Base-by-base conservation (phyloP, 2,113 vertebrate genomes). In the Ifrita kowaldi region DNA sequence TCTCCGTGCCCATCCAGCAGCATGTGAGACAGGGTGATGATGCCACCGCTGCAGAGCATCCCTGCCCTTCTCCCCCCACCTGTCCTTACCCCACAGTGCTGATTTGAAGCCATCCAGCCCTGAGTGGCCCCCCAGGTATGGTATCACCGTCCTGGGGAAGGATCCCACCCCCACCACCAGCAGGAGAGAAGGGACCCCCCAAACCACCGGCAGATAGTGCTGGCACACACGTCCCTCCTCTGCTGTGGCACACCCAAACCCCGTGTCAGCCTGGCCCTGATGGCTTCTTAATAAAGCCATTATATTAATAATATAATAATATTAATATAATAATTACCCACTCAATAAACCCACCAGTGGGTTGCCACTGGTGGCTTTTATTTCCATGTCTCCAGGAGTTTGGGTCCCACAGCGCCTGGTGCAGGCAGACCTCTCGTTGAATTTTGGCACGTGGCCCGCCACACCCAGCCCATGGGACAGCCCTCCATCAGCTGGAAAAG, bases 381-480 rank as follows among this genome's bases (percentile, higher is more conserved):
- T 67, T 84, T n/a, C 47, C 23, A 30, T 10, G 23, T 3, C 33
- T 11, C 7, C 52, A 19, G 27, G 50, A 73, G 32, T 37, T 0
- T 74, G 64, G 17, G 8, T 69, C 59, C 60, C 53, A 41, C 33
- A 2, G 1, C 1, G 0, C n/a, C 59, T 0, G 2, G 33, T 16
- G 49, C 53, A 55, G 17, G 13, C 22, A 30, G 56, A 22, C 1
- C 5, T 49, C 56, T 74, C 1, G 0, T 2, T 6, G 1, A 3
- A 0, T 30, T 50, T 10, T 14, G 35, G 17, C 4, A 2, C 2
- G 0, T 28, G 30, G 23, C 24, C 41, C 30, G 7, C 4, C 50
- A 20, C 22, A 33, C 3, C 5, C 11, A 41, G 30, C 30, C 7
- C 0, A 1, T 6, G 13, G 41, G 23, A 42, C 35, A 19, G 21